These are phyloP conservation scores for Loriculus beryllinus DNA, from an alignment of 2,797 vertebrate species.

Conservation along the genomic window DNA sequence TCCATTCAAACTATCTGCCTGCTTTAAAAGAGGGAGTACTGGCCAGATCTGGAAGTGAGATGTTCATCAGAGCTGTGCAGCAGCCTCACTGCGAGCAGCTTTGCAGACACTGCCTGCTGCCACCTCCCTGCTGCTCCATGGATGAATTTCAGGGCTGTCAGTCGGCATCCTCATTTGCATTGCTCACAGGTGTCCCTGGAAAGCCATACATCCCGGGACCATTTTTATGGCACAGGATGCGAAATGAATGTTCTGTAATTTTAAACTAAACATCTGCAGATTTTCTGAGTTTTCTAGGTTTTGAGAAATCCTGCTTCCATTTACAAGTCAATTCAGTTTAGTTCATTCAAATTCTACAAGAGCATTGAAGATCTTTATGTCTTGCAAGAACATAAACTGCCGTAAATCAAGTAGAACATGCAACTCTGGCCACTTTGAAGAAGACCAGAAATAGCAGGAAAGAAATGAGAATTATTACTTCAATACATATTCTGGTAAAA, in stretches of 20 bases:
- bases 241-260: conserved; percentile 36
- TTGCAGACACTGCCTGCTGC: background rate
- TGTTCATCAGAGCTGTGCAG: background rate
- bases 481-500: background rate
- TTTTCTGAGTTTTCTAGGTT: background rate
- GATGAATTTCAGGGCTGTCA: conserved; percentile 18
- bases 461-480: background rate
- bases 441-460: background rate
- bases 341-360: background rate
- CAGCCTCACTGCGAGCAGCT: background rate
- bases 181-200: conserved; percentile 54
- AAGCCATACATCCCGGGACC: background rate
- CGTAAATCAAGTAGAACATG: background rate
- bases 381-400: background rate
- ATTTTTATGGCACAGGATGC: background rate
- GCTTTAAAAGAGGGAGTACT: background rate
- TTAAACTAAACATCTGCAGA: conserved; percentile 47
- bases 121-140: background rate
- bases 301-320: conserved; percentile 1
- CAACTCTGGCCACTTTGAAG: background rate
- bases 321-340: conserved; percentile 11
- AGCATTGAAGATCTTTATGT: background rate
- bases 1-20: background rate
- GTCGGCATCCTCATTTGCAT: conserved; percentile 16
- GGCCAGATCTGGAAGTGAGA: background rate